Base-by-base conservation (phyloP, 37 sponge, comb jelly and placozoan species). In the Tethya wilhelma region DNA sequence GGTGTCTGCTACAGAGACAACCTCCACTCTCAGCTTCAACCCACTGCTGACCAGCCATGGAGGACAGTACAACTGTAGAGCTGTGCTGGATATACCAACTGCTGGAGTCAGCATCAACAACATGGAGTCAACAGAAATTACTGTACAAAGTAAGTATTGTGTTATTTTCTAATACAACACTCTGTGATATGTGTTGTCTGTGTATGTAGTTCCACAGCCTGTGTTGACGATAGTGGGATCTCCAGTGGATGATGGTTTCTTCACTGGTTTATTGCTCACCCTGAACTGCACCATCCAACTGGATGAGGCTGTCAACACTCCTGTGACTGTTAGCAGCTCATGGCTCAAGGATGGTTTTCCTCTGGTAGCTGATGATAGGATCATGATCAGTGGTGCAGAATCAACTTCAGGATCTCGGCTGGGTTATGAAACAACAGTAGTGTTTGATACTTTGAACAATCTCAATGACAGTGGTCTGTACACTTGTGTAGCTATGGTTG, bases 11-110 rank as follows among this genome's bases (percentile, higher is more conserved):
- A 23, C 17, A 26, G 9, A n/a, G 0, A 33, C 28, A 6, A 66
- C 33, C 36, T 28, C 30, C 22, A 59, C 37, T 8, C 73, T 82
- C 20, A 64, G 28, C 6, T 83, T 83, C 57, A 64, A 32, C 31
- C 64, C 75, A 40, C 68, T 83, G 0, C 56, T 55, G 0, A 75
- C 84, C 40, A 75, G 75, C n/a, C 75, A 83, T 65, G 84, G 67
- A 67, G 84, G 67, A 14, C 56, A 56, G 67, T 83, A 83, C 75
- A 74, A 0, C 56, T 83, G 84, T 36, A 40, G 20, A 37, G 84
- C 74, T 43, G 67, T 1, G 22, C 36, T 75, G 17, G 25, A 34
- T 17, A 25, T 83, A 4, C 67, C 73, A 23, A 3, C n/a, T n/a
- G n/a, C n/a, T n/a, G n/a, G n/a, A n/a, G n/a, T n/a, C n/a, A n/a